A percentile compares a stretch with the other conserved stretches of the same genome.
phyloP scores from a whole-genome alignment of 2,888 invertebrate species.

The Platerodrilus igneus region DNA sequence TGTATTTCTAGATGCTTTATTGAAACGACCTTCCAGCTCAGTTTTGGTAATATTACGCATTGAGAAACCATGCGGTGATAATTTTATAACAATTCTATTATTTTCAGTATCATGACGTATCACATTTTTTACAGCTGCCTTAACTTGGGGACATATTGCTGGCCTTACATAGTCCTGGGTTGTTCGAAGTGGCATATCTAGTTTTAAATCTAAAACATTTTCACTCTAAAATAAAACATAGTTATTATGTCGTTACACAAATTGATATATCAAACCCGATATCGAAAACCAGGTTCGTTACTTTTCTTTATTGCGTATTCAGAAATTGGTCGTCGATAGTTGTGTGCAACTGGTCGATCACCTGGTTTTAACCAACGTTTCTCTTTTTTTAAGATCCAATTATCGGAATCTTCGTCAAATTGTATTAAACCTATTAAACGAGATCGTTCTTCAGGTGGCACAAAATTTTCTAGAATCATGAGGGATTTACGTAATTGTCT shows the following conservation, averaged over 20 bases:
- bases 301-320: constrained; percentile 41
- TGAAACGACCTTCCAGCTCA: constrained; percentile 46
- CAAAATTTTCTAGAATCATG: constrained; percentile 85
- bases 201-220: constrained; percentile 68
- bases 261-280: constrained; percentile 36
- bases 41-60: constrained; percentile 40
- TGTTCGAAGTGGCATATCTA: constrained; percentile 72
- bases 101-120: constrained; percentile 48
- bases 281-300: constrained; percentile 32
- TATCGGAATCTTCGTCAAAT: constrained; percentile 79
- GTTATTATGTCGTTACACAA: background rate
- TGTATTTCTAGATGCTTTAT: constrained; percentile 43
- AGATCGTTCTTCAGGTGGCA: constrained; percentile 75
- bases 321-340: constrained; percentile 43
- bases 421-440: constrained; percentile 67
- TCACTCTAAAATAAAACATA: constrained; percentile 48
- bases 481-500: constrained; percentile 84
- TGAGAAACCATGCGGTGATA: constrained; percentile 42
- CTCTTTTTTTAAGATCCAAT: constrained; percentile 55
- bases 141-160: constrained; percentile 65
- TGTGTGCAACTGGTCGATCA: constrained; percentile 43
- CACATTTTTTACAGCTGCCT: constrained; percentile 61
- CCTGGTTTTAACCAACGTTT: constrained; percentile 35
- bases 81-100: constrained; percentile 41
- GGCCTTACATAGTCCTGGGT: constrained; percentile 72